Conservation (phyloP, 2,113 vertebrate species). For the Hepsetus odoe region DNA sequence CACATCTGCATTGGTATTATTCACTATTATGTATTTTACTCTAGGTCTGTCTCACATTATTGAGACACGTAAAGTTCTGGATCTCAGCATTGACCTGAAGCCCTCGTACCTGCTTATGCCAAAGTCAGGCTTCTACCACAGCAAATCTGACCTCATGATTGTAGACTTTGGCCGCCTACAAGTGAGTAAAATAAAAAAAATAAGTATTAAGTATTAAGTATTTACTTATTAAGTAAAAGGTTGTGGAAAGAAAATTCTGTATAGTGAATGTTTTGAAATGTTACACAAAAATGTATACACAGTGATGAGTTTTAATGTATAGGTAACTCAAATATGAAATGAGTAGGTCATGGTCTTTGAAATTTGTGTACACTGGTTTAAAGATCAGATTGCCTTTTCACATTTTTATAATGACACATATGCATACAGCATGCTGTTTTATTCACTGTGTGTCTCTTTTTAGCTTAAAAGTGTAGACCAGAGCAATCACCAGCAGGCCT, state of each 20-base stretch:
- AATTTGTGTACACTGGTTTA: too few relatives aligned
- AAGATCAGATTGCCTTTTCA: too few relatives aligned
- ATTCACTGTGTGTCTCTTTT: background rate
- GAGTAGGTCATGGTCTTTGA: too few relatives aligned
- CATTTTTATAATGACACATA: too few relatives aligned
- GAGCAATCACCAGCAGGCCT: slow-evolving; percentile 62
- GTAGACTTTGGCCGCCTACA: slow-evolving; percentile 92
- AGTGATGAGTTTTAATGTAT: too few relatives aligned
- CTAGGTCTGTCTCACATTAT: slow-evolving; percentile 93
- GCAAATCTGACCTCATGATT: slow-evolving; percentile 83
- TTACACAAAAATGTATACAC: too few relatives aligned
- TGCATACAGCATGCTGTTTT: too few relatives aligned
- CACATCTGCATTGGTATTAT: background rate
- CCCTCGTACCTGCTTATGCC: slow-evolving; percentile 93
- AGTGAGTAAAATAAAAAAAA: slow-evolving; percentile 67
- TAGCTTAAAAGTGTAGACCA: slow-evolving; percentile 88
- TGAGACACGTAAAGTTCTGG: slow-evolving; percentile 91
- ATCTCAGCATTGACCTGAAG: slow-evolving; percentile 88
- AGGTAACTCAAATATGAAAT: too few relatives aligned
- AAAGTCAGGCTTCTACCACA: slow-evolving; percentile 83
- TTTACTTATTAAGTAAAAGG: too few relatives aligned
- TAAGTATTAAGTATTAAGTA: too few relatives aligned
- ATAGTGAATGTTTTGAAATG: too few relatives aligned
- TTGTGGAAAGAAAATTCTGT: too few relatives aligned
- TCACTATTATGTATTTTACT: background rate